phyloP scores from a whole-genome alignment of 2,888 invertebrate species.

The Caenorhabditis macrosperma region DNA sequence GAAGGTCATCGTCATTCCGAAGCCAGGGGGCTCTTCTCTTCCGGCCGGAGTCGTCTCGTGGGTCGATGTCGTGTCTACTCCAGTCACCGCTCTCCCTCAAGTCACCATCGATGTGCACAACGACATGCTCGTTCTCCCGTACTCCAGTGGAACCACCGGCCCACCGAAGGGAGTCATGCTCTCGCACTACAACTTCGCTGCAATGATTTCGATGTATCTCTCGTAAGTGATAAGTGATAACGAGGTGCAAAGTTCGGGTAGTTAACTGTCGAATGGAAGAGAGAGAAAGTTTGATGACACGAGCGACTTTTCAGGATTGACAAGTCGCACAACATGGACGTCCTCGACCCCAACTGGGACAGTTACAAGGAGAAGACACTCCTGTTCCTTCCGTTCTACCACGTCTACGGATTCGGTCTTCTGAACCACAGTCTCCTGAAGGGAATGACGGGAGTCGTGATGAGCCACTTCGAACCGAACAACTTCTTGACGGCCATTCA shows the following conservation, averaged over 20 bases:
- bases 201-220: conserved; percentile 71
- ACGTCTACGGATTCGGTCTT: conserved; percentile 76
- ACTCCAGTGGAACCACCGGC: conserved; percentile 78
- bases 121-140: conserved; percentile 73
- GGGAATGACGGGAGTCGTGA: conserved; percentile 72
- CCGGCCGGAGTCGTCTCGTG: conserved; percentile 62
- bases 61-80: conserved; percentile 63
- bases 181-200: conserved; percentile 71
- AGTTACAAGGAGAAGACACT: conserved; percentile 65
- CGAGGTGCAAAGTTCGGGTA: conserved; percentile 4
- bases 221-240: conserved; percentile 54
- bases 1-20: conserved; percentile 65
- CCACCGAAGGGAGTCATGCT: conserved; percentile 78
- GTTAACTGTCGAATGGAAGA: neutral
- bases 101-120: conserved; percentile 64
- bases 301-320: conserved; percentile 55
- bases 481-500: conserved; percentile 72
- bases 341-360: conserved; percentile 69
- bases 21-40: conserved; percentile 47
- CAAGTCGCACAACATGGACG: conserved; percentile 41
- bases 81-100: conserved; percentile 57
- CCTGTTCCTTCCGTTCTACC: conserved; percentile 78
- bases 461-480: conserved; percentile 74
- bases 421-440: conserved; percentile 61
- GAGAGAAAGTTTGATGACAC: neutral